These are phyloP conservation scores for Philotrypesis tridentata DNA, from an alignment of 1,140 invertebrate genomes.

Conservation along the genomic window DNA sequence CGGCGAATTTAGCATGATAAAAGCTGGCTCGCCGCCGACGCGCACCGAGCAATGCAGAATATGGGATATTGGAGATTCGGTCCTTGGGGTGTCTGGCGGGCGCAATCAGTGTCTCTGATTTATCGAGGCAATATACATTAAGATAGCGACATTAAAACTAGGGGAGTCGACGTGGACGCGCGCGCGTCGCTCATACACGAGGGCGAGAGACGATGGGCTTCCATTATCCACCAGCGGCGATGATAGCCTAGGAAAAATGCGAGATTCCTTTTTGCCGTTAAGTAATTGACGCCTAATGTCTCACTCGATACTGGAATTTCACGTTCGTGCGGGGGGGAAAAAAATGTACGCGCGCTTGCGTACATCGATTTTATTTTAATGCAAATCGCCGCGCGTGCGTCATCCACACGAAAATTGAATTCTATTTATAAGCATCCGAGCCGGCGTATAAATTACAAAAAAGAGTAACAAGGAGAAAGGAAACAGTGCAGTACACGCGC, in stretches of 20 bases:
- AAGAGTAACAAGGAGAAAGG: background rate
- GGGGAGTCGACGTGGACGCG: slow-evolving; percentile 43
- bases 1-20: slow-evolving; percentile 38
- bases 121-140: slow-evolving; percentile 55
- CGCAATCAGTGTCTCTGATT: slow-evolving; percentile 53
- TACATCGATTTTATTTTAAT: background rate
- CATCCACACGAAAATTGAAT: background rate
- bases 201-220: slow-evolving; percentile 13
- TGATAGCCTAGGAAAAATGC: slow-evolving; percentile 24
- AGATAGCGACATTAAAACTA: slow-evolving; percentile 54
- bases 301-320: background rate
- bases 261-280: background rate
- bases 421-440: background rate
- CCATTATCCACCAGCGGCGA: slow-evolving; percentile 36
- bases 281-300: background rate
- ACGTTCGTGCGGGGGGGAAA: no score
- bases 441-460: background rate
- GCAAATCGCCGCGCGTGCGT: background rate
- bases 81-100: background rate
- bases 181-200: background rate
- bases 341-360: no score
- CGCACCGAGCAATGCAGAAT: slow-evolving; percentile 14
- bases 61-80: slow-evolving; percentile 31
- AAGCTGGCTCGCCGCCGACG: no score
- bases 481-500: background rate